phyloP scores from a whole-genome alignment of 2,113 vertebrate genomes.

The Toxotes jaculatrix region DNA sequence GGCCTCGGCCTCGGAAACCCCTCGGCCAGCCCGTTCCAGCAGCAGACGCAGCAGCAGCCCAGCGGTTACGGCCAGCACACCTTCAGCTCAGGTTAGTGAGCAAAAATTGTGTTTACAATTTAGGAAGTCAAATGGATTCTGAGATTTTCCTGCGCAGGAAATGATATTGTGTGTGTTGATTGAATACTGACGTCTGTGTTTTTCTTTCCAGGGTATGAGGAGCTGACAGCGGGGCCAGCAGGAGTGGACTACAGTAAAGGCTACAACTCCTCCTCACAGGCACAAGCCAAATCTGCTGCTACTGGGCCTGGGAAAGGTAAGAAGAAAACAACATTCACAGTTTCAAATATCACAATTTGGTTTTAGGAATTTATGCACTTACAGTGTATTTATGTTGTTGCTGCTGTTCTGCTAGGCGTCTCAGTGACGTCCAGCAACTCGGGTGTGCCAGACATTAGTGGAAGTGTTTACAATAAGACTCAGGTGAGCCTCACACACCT shows the following conservation, averaged over 20 bases:
- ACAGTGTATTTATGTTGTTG: conserved; percentile 10
- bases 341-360: background rate
- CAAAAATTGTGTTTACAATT: background rate
- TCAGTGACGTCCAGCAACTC: conserved; percentile 99
- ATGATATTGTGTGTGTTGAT: background rate
- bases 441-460: conserved; percentile 98
- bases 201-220: conserved; percentile 89
- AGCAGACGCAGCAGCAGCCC: conserved; percentile 87
- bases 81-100: conserved; percentile 89
- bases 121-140: background rate
- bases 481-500: conserved; percentile 86
- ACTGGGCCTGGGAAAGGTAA: conserved; percentile 95
- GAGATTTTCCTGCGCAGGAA: background rate
- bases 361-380: background rate
- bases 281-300: conserved; percentile 94
- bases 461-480: conserved; percentile 99
- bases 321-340: background rate
- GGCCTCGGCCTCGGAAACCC: conserved; percentile 88
- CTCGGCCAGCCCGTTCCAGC: conserved; percentile 90
- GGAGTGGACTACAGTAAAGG: conserved; percentile 95
- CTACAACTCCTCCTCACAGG: conserved; percentile 93
- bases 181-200: background rate
- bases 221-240: conserved; percentile 91
- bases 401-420: conserved; percentile 86
- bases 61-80: conserved; percentile 92